Percentiles rank a stretch among this genome's conserved stretches.
phyloP scores from a whole-genome alignment of 2,113 vertebrate genomes.

The Gallinago undulata region DNA sequence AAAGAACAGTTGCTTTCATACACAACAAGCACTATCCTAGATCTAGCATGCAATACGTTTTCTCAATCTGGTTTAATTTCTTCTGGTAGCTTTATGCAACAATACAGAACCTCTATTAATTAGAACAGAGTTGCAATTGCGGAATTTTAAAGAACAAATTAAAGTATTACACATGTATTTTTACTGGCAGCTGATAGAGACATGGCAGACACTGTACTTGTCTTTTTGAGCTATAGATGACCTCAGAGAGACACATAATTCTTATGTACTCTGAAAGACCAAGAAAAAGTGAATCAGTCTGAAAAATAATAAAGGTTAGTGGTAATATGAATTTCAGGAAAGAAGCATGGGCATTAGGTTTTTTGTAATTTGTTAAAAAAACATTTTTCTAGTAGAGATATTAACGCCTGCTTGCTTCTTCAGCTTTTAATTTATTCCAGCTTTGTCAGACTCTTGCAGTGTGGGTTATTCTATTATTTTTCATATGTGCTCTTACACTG shows the following conservation, averaged over 20 bases:
- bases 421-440: constrained; percentile 6
- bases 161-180: background rate
- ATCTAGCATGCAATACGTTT: background rate
- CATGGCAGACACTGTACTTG: accelerated
- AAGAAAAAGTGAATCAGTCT: background rate
- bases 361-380: background rate
- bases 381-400: background rate
- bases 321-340: background rate
- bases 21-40: background rate
- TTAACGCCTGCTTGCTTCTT: background rate
- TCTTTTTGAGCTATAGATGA: background rate
- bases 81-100: background rate
- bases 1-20: background rate
- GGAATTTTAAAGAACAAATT: background rate
- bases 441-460: background rate
- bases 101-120: background rate
- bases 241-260: background rate
- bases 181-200: background rate
- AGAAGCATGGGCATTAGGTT: background rate
- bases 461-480: background rate
- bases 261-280: background rate
- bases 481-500: background rate
- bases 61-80: background rate
- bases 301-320: background rate
- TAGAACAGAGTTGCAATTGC: background rate